These are phyloP conservation scores for Laterallus jamaicensis DNA, from an alignment of 2,113 vertebrate genomes.

Conservation along the genomic window DNA sequence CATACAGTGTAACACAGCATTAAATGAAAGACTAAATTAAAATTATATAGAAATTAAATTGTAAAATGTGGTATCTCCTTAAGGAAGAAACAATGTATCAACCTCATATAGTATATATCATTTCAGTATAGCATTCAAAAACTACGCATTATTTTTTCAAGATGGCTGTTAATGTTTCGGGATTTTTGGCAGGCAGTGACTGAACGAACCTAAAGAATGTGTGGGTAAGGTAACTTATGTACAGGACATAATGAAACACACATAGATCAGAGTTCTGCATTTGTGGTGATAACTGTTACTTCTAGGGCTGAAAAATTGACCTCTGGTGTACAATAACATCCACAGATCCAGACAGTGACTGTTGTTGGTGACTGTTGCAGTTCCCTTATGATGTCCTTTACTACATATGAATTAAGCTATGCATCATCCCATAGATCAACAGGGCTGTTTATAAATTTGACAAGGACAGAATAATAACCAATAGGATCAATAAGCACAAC, in stretches of 20 bases:
- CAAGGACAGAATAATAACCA: background rate
- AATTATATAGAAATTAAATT: background rate
- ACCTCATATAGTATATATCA: background rate
- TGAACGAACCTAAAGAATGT: constrained; percentile 21
- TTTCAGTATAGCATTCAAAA: background rate
- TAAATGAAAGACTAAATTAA: background rate
- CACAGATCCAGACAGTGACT: background rate
- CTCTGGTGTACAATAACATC: background rate
- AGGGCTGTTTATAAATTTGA: background rate
- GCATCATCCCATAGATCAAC: background rate
- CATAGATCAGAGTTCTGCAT: background rate
- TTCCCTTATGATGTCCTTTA: background rate
- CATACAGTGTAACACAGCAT: background rate
- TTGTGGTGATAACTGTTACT: background rate
- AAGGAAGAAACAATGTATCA: background rate
- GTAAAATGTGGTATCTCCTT: background rate
- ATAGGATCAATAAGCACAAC: background rate
- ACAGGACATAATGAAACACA: constrained; percentile 18
- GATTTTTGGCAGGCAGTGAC: background rate
- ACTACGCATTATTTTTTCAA: background rate
- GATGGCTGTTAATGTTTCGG: background rate
- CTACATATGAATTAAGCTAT: background rate
- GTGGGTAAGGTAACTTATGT: background rate
- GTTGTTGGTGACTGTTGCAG: background rate
- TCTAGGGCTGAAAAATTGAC: background rate